phyloP scores from a whole-genome alignment of 1,140 invertebrate genomes.

The Araneus ventricosus region DNA sequence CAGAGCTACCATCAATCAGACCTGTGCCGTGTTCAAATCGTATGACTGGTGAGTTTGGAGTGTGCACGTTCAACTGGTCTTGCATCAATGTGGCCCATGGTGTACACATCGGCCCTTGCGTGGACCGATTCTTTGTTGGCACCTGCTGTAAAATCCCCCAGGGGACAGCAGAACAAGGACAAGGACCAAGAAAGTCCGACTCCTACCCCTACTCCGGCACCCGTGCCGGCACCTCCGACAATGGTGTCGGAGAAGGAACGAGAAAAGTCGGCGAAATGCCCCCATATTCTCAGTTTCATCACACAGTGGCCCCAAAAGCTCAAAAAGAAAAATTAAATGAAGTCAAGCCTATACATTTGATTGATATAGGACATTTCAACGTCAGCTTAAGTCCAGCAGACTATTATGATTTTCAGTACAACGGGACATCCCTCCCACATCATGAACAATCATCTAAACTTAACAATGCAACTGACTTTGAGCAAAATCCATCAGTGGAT shows the following conservation, averaged over 20 bases:
- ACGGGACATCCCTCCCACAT: neutral
- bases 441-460: neutral
- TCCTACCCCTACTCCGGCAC: neutral
- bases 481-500: neutral
- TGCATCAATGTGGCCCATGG: slow-evolving; percentile 73
- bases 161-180: neutral
- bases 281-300: neutral
- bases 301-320: neutral
- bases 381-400: slow-evolving; percentile 10
- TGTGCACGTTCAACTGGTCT: slow-evolving; percentile 65
- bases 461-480: neutral
- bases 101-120: slow-evolving; percentile 69
- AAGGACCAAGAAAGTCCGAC: slow-evolving; percentile 11
- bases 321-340: slow-evolving; percentile 4
- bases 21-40: slow-evolving; percentile 52
- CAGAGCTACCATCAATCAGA: slow-evolving; percentile 44
- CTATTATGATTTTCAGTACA: neutral
- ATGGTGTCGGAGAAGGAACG: neutral
- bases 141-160: slow-evolving; percentile 64
- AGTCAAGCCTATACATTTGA: neutral
- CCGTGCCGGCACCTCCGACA: too few species aligned
- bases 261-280: neutral
- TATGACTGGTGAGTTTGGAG: slow-evolving; percentile 61
- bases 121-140: slow-evolving; percentile 68
- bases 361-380: neutral